Conservation (phyloP, 1,140 invertebrate species). For the Trichoplusia ni region DNA sequence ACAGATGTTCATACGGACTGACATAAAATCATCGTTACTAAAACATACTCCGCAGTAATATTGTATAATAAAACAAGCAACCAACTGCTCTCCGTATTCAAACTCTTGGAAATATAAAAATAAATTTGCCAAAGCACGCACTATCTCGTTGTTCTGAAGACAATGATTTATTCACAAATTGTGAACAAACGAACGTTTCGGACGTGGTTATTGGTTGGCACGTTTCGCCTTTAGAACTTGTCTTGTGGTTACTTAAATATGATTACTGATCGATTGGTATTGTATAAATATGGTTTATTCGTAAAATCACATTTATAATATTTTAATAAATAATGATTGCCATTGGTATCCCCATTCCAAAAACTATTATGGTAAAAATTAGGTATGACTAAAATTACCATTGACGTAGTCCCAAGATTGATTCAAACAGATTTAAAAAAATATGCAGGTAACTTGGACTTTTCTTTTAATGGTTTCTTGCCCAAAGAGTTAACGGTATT, state of each 20-base stretch:
- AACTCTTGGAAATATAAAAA: conserved; percentile 54
- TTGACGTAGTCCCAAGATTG: no score
- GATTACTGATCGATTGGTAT: neutral
- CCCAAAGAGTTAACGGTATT: no score
- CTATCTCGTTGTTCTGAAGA: conserved; percentile 66
- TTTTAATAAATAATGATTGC: no score
- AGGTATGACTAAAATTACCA: no score
- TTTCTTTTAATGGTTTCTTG: no score
- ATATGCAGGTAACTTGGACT: no score
- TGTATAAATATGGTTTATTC: no score
- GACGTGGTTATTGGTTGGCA: conserved; percentile 35
- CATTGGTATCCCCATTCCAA: no score
- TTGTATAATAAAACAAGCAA: neutral
- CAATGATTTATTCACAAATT: conserved; percentile 66
- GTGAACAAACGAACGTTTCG: conserved; percentile 45
- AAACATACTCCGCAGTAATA: neutral
- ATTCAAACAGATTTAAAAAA: no score
- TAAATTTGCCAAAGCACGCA: conserved; percentile 70
- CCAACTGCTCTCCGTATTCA: conserved; percentile 34
- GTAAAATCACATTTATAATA: no score
- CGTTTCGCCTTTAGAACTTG: neutral
- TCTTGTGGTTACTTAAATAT: neutral
- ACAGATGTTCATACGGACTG: no score
- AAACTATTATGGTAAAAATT: no score
- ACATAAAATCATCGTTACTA: neutral